A percentile compares a stretch with the other conserved stretches of the same genome.
These are phyloP conservation scores for Ia io DNA, from an alignment of 2,113 vertebrate species.

Conservation along the genomic window DNA sequence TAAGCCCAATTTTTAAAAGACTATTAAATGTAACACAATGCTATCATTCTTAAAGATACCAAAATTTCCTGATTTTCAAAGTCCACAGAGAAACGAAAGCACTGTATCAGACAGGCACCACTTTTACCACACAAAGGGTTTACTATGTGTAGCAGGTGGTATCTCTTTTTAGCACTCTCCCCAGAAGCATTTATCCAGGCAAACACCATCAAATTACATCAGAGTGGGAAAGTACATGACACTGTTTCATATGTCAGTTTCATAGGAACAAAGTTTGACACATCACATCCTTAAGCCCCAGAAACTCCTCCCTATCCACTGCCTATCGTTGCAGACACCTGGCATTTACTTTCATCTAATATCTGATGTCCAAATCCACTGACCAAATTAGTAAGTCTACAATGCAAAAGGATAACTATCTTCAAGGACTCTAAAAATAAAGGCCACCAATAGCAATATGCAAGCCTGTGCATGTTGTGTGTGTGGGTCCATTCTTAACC, in stretches of 20 bases:
- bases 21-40: conserved; percentile 32
- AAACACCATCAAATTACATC: conserved; percentile 38
- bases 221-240: conserved; percentile 15
- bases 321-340: not conserved
- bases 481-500: not conserved
- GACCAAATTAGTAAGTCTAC: not conserved
- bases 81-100: conserved; percentile 16
- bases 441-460: not conserved
- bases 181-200: conserved; percentile 14
- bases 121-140: not conserved
- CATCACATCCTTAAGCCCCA: not conserved
- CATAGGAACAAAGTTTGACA: not conserved
- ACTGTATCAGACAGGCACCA: not conserved
- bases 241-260: conserved; percentile 36
- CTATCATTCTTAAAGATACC: not conserved
- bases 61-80: conserved; percentile 38
- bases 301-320: not conserved
- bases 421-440: not conserved
- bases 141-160: conserved; percentile 31
- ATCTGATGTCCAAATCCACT: not conserved
- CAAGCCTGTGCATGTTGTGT: not conserved
- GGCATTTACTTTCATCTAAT: conserved; percentile 15
- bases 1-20: not conserved
- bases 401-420: conserved; percentile 14
- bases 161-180: conserved; percentile 54